Evolutionary conservation across 2,888 invertebrate species (phyloP), one percentile per base, ranked within the genome.

Genomic region (Zygogramma bicolorata): DNA sequence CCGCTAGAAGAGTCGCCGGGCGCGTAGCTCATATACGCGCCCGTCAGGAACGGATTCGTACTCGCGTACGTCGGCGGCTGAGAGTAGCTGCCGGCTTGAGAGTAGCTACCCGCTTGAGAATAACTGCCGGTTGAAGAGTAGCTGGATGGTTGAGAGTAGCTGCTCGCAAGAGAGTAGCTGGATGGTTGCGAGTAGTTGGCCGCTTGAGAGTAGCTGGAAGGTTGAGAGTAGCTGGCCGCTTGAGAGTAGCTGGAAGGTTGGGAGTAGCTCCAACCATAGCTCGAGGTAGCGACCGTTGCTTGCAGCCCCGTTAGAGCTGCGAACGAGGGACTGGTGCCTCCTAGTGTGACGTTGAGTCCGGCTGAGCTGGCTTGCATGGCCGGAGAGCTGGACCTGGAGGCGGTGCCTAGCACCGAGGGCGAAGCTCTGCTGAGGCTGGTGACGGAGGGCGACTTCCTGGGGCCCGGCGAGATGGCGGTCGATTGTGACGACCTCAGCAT

Each of bases 11-110:
- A 76, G 18, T 84, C 83, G 15, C 80, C 81, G 0, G 86, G 83
- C 25, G 81, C 84, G 76, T 87, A 87, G 68, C 85, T 85, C 79
- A 87, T 77, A 74, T 87, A 88, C 8, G 87, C 87, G 1, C 87
- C 88, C 3, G 87, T 87, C 81, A 92, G 86, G 86, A 91, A 91
- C 69, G 91, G 91, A 86, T 91, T 92, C 60, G 91, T 92, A 74
- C 88, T 88, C n/a, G 86, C 86, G 74, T 87, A 88, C 8, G 87
- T 86, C 2, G 86, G 84, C 4, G 86, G 86, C 75, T 84, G 85
- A 81, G 91, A 42, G 84, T 85, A 29, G 82, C 81, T 69, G 68
- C 86, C 86, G 1, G 69, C 1, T 40, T 74, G 71, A n/a, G 72
- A 42, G 84, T 84, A 22, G 82, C 81, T 53, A 0, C 15, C n/a